Evolutionary conservation across 2,797 vertebrate genomes (phyloP), one percentile per base, ranked within the genome.

Genomic region (Tarsius wallacei): DNA sequence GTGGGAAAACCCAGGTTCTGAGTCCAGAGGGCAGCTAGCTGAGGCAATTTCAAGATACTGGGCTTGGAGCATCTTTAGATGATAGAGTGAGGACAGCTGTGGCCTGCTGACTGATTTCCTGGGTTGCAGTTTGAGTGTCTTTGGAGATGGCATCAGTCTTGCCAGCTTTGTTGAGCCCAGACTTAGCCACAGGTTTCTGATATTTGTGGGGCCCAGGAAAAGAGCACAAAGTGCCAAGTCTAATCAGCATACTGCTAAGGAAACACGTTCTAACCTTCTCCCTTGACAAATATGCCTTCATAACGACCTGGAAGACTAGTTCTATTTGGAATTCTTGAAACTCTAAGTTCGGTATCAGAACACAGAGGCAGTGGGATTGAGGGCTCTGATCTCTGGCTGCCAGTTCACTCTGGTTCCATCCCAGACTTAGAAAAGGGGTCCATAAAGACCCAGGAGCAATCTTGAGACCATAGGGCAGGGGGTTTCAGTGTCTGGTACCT

Each of bases 311-410:
- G 24, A 90, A 84, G 24, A 55, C 21, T 59, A 57, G 4, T 19
- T 94, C 59, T 80, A 26, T 91, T 16, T 61, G 31, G 16, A 85
- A 83, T 76, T 93, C n/a, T 86, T 31, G 19, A 70, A 61, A 88
- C 11, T 55, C 42, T 4, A 84, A 64, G 13, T 77, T 66, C 47
- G 55, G 4, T 28, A 55, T 42, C 66, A 71, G 78, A 85, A 49
- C 14, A 21, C 1, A 81, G n/a, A 36, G 55, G 22, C 68, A 55
- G 28, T 49, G 28, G 49, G 64, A 24, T 22, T 53, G 33, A 63
- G 26, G 49, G 16, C 78, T 77, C 71, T 42, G 81, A 19, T n/a
- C 53, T 3, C 7, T 87, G 57, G 26, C 76, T 70, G 24, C 28
- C 16, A 61, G 17, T 19, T 31, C 14, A 22, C n/a, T 78, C 66